phyloP scores from a whole-genome alignment of 2,888 invertebrate genomes.

The Anodontia alba region DNA sequence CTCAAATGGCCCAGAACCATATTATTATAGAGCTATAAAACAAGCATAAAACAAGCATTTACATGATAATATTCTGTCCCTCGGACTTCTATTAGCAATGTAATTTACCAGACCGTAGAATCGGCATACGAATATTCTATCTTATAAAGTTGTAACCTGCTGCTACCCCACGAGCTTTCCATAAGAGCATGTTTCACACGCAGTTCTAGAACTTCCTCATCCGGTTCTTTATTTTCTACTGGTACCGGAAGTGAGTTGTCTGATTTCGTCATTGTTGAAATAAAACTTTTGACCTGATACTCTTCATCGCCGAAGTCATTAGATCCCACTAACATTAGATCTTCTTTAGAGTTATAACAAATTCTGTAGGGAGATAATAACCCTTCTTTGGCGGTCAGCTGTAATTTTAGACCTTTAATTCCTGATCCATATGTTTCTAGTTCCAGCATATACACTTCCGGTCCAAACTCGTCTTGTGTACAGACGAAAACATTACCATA shows the following conservation, averaged over 20 bases:
- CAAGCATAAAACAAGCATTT: too few species aligned
- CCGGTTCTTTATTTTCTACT: neutral
- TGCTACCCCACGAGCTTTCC: neutral
- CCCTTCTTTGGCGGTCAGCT: neutral
- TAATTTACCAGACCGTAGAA: neutral
- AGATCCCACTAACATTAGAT: neutral
- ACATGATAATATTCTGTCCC: too few species aligned
- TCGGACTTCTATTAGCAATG: too few species aligned
- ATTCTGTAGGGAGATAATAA: neutral
- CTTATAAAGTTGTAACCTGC: neutral
- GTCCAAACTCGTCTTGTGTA: slow-evolving; percentile 3
- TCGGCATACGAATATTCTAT: neutral
- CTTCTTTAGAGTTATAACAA: neutral
- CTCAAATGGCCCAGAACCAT: too few species aligned
- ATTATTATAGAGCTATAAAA: too few species aligned
- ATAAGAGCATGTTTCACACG: neutral
- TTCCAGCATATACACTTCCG: neutral
- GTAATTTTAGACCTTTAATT: neutral
- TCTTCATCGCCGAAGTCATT: neutral
- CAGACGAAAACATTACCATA: neutral
- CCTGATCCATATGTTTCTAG: neutral
- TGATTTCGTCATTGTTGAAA: neutral
- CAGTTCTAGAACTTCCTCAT: neutral
- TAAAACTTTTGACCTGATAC: neutral
- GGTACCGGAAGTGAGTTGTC: neutral